Evolutionary conservation across 2,888 invertebrate genomes (phyloP), one percentile per base, ranked within the genome.

Genomic region (Pyrochroa serraticornis): DNA sequence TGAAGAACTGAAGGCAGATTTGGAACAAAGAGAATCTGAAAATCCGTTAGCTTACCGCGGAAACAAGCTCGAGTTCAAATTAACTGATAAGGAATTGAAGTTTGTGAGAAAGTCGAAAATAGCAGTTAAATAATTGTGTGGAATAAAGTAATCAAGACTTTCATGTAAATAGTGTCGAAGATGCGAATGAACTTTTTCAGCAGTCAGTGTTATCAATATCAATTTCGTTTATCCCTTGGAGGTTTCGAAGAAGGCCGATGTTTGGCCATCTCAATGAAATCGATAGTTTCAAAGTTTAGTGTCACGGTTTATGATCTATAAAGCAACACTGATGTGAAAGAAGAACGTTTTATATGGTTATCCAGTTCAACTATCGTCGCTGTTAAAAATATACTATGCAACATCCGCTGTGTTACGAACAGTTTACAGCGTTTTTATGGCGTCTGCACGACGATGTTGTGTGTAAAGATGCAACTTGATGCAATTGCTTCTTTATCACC

Each of bases 1-100:
- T 0, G 76, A 79, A 2, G 85, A 86, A 73, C 79, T 84, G 0
- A 77, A 81, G 43, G 77, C 77, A 37, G 83, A 82, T 64, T 63
- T 82, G 39, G 71, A 74, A 48, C 82, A 82, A 63, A 71, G 82
- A 53, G 63, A 74, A 41, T 76, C 80, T 1, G 83, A 83, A 71
- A 83, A 83, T 73, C 81, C 81, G 6, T 56, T 74, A 41, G 82
- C 82, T 31, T 80, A 82, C 68, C 69, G 77, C 22, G 72, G 71
- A 37, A 79, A 80, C 59, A 71, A 75, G 60, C 64, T 69, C 56
- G 71, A 76, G 37, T 80, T 75, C 64, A 70, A 71, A 48, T 67
- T 77, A 54, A 66, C 67, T 8, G 58, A 68, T 31, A 52, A 41
- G 6, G 62, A 60, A 37, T 22, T 63, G 39, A 46, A 50, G 32